phyloP scores from a whole-genome alignment of 2,888 invertebrate species.

The Tridacna crocea region DNA sequence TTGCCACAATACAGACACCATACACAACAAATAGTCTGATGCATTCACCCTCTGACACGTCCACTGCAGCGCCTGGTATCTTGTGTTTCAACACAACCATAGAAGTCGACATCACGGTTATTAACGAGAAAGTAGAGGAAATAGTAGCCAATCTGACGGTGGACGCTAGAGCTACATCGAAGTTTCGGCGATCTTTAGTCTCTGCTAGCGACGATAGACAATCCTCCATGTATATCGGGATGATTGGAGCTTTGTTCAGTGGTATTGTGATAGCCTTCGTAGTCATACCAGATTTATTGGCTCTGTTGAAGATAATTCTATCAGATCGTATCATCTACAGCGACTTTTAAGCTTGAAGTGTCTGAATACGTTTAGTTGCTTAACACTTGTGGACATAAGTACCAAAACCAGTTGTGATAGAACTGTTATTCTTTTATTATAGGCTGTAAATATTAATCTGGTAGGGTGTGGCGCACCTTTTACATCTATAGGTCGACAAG shows the following conservation, averaged over 20 bases:
- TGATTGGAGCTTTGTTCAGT: neutral
- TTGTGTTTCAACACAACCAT: conserved; percentile 2
- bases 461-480: no score
- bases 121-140: neutral
- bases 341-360: no score
- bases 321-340: neutral
- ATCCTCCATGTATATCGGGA: conserved; percentile 4
- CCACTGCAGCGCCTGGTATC: neutral
- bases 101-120: conserved; percentile 1
- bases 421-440: no score
- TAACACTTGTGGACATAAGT: no score
- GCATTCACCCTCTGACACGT: neutral
- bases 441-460: no score
- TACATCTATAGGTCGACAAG: no score
- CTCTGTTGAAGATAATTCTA: neutral
- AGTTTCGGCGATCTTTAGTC: conserved; percentile 1
- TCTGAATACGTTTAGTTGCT: no score
- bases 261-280: neutral
- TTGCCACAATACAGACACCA: neutral
- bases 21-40: neutral
- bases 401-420: no score
- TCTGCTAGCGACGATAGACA: neutral
- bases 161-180: neutral
- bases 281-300: conserved; percentile 5
- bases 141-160: conserved; percentile 2